phyloP scores from a whole-genome alignment of 2,113 vertebrate genomes.

The Oryzias curvinotus region DNA sequence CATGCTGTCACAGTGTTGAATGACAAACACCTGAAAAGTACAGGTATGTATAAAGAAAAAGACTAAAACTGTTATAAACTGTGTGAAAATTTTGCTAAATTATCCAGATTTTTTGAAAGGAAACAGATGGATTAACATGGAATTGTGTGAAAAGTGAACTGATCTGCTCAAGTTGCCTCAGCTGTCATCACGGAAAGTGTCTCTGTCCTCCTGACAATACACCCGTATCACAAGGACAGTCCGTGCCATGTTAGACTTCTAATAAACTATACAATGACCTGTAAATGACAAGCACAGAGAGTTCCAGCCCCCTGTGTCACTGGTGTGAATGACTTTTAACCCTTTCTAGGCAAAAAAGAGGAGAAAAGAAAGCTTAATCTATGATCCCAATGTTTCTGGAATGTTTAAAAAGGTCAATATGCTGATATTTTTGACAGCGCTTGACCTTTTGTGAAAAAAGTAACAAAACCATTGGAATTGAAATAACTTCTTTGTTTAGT shows the following conservation, averaged over 20 bases:
- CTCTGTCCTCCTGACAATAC: slow-evolving; percentile 59
- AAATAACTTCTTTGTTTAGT: slow-evolving; percentile 86
- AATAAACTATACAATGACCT: slow-evolving; percentile 74
- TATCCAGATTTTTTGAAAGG: too few relatives aligned
- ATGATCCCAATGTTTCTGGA: slow-evolving; percentile 81
- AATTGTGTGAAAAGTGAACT: slow-evolving; percentile 20
- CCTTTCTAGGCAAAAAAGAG: slow-evolving; percentile 59
- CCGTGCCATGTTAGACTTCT: slow-evolving; percentile 64
- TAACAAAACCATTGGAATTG: slow-evolving; percentile 84
- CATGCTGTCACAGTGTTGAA: too few relatives aligned
- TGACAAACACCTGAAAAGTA: too few relatives aligned
- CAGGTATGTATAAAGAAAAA: too few relatives aligned
- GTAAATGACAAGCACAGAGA: slow-evolving; percentile 66
- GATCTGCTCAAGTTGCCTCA: slow-evolving; percentile 31
- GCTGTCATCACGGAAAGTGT: slow-evolving; percentile 37
- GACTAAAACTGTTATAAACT: too few relatives aligned
- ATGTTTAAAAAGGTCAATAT: slow-evolving; percentile 88
- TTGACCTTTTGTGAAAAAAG: slow-evolving; percentile 84
- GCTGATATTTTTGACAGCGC: slow-evolving; percentile 84
- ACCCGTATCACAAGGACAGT: slow-evolving; percentile 57
- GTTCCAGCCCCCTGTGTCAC: slow-evolving; percentile 57
- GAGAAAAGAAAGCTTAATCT: slow-evolving; percentile 73
- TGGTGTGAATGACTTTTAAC: slow-evolving; percentile 78
- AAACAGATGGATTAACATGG: too few relatives aligned
- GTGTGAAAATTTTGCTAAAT: too few relatives aligned